Conservation (phyloP, 2,797 vertebrate species). For the Protosalanx chinensis region DNA sequence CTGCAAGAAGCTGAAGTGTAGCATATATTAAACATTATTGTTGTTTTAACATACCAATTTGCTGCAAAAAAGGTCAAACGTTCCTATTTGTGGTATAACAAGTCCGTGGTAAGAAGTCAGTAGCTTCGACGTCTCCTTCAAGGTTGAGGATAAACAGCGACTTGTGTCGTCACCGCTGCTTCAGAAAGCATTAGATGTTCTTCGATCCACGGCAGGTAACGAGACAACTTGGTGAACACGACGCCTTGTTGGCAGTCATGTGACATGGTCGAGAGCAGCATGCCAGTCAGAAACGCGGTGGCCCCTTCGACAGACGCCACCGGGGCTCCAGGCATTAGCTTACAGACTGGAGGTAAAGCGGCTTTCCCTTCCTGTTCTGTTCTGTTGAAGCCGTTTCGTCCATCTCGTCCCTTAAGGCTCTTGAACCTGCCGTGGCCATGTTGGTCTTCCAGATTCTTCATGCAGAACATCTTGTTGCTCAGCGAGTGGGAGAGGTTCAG, state of each 20-base stretch:
- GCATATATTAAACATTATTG: neutral
- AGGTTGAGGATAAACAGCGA: neutral
- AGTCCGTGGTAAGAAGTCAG: neutral
- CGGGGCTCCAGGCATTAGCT: constrained; percentile 67
- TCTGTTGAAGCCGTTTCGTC: neutral
- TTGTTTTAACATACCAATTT: neutral
- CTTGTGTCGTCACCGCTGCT: constrained; percentile 5
- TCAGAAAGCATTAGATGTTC: constrained; percentile 36
- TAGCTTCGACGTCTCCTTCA: neutral
- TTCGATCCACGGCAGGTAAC: constrained; percentile 80
- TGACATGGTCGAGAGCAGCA: constrained; percentile 61
- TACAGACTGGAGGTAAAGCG: constrained; percentile 8
- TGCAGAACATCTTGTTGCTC: constrained; percentile 87
- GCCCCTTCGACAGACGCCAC: constrained; percentile 71
- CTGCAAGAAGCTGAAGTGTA: neutral
- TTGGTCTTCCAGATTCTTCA: constrained; percentile 25
- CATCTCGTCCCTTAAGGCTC: neutral
- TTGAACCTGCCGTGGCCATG: neutral
- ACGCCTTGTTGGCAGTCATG: constrained; percentile 48
- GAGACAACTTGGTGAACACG: constrained; percentile 83
- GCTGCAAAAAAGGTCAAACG: neutral
- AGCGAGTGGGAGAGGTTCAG: constrained; percentile 71
- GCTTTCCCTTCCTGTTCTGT: neutral
- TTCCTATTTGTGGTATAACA: neutral
- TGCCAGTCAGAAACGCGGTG: constrained; percentile 83